These are phyloP conservation scores for Euphonia xanthogaster DNA, from an alignment of 2,797 vertebrate species.

Conservation along the genomic window DNA sequence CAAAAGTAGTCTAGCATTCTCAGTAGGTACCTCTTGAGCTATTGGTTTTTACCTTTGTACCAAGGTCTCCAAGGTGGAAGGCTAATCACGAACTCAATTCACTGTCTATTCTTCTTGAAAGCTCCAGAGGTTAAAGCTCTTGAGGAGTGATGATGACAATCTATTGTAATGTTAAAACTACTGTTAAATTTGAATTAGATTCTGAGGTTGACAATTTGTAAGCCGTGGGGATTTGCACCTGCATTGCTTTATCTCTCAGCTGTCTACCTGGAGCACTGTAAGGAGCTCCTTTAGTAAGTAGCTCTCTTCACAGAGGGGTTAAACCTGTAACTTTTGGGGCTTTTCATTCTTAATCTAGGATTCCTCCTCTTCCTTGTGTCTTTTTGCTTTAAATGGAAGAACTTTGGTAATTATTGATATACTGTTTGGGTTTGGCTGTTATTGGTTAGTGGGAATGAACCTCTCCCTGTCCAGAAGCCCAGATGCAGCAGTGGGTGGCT, in stretches of 20 bases:
- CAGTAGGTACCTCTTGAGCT: not conserved
- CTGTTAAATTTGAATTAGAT: slow-evolving; percentile 59
- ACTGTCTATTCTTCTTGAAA: slow-evolving; percentile 23
- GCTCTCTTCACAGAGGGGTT: not conserved
- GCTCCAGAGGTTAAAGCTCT: slow-evolving; percentile 39
- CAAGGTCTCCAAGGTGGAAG: slow-evolving; percentile 1
- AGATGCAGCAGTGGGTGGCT: not conserved
- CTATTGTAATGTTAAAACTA: slow-evolving; percentile 59
- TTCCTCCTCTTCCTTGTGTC: not conserved
- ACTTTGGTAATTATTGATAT: not conserved
- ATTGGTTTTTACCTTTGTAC: not conserved
- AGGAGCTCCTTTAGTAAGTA: not conserved
- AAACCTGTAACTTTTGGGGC: rapidly evolving
- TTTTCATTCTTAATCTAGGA: not conserved
- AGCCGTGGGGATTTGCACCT: slow-evolving; percentile 5
- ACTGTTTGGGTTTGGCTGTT: not conserved
- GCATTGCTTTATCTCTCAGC: not conserved
- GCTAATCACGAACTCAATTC: slow-evolving; percentile 48
- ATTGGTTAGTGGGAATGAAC: not conserved
- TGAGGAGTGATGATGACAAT: slow-evolving; percentile 34
- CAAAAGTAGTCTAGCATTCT: not conserved
- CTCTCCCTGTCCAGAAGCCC: not conserved
- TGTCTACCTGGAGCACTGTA: not conserved
- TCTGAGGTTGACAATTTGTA: slow-evolving; percentile 31
- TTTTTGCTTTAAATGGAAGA: not conserved